These are phyloP conservation scores for Accipiter virgatus DNA, from an alignment of 2,113 vertebrate species.

Conservation along the genomic window DNA sequence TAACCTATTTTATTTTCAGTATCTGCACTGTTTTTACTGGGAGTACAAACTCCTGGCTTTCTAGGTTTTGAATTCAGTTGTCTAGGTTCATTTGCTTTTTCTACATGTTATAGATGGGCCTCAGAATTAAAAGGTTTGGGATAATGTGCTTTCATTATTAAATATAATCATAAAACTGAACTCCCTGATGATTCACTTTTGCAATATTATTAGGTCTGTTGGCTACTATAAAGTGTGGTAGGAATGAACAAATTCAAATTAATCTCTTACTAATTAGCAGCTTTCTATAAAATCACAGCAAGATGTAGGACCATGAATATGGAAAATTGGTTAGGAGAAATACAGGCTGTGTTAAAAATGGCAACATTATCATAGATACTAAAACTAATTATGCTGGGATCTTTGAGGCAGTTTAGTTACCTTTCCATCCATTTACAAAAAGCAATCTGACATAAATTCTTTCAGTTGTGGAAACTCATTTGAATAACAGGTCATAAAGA, in stretches of 20 bases:
- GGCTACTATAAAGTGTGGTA: not conserved
- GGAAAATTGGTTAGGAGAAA: conserved; percentile 23
- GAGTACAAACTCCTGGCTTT: not conserved
- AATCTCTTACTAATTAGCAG: not conserved
- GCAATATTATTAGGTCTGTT: not conserved
- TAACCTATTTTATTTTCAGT: not conserved
- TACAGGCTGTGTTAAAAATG: not conserved
- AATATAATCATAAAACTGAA: not conserved
- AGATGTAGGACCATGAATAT: not conserved
- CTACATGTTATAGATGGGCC: not conserved
- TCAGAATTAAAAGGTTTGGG: not conserved
- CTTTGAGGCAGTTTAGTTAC: conserved; percentile 1
- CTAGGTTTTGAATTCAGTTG: not conserved
- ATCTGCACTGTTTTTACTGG: not conserved
- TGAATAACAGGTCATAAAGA: not conserved
- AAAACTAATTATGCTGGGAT: conserved; percentile 2
- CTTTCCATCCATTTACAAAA: not conserved
- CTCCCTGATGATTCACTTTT: not conserved
- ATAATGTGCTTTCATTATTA: not conserved
- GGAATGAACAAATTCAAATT: conserved; percentile 23
- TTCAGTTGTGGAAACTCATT: not conserved
- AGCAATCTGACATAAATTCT: not conserved
- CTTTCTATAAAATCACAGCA: conserved; percentile 15
- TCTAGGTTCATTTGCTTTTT: not conserved
- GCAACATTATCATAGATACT: not conserved